Base-by-base conservation (phyloP, 2,113 vertebrate species). In the Hucho hucho region DNA sequence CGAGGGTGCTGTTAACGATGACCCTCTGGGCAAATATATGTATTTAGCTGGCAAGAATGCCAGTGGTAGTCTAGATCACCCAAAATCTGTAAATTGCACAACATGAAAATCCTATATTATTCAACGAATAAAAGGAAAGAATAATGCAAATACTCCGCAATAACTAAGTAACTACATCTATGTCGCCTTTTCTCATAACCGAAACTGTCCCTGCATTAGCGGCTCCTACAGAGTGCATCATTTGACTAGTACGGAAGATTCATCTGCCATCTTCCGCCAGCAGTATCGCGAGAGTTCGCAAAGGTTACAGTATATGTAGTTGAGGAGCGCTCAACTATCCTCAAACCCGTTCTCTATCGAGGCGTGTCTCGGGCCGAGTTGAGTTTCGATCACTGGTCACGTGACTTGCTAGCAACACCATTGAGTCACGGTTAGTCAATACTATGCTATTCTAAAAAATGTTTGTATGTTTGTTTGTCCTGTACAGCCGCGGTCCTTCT, bases 201-300 rank as follows among this genome's bases (percentile, higher is more conserved):
- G 66, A 78, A 83, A 82, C 75, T 75, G 81, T 70, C 82, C 86
- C 75, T 68, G 73, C 2, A 43, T 43, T 11, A 43, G 37, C 37
- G 9, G 9, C 87, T 87, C 66, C 75, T 46, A 18, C 24, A 18
- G 53, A 43, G 53, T 67, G 66, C 70, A 70, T 71, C 37, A 43
- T 43, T 43, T 43, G 37, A 43, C 37, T 43, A 43, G 37, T 3
- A 43, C 37, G 0, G 37, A 43, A 43, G 37, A 11, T 2, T 43
- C 37, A 43, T 11, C 87, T 26, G 76, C 83, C 84, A 83, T 79
- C 88, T 93, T 93, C 92, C 90, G 84, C 86, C 61, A 28, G 9
- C 24, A 65, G 3, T 91, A 87, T 93, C 94, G 94, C 94, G 93
- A 93, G 86, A 94, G 28, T 84, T 90, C 28, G 12, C 14, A 47